A percentile compares a stretch with the other conserved stretches of the same genome.
Evolutionary conservation across 2,113 vertebrate species (phyloP).

Genomic region (Nipponia nippon): DNA sequence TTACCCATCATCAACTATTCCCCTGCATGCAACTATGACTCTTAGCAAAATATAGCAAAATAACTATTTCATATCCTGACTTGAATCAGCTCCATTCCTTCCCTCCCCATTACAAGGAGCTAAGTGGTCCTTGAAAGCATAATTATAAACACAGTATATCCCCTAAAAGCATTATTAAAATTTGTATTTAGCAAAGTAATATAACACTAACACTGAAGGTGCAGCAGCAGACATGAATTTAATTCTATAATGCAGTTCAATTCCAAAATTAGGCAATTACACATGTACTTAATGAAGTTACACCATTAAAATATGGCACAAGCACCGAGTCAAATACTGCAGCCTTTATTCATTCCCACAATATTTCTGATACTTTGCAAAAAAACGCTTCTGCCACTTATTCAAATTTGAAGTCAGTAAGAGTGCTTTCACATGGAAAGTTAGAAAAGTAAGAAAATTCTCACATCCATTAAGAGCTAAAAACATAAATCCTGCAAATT

Average conservation of each 20-base stretch:
- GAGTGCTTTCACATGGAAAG: background rate
- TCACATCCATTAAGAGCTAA: background rate
- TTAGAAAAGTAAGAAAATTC: background rate
- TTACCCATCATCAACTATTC: background rate
- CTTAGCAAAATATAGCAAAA: background rate
- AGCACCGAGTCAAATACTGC: background rate
- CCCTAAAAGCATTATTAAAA: background rate
- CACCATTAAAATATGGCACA: background rate
- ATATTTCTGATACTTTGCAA: background rate
- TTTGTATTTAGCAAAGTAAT: background rate
- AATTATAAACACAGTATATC: background rate
- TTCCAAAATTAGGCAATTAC: background rate
- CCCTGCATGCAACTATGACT: background rate
- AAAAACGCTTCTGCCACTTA: background rate
- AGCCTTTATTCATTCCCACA: background rate
- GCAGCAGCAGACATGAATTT: background rate
- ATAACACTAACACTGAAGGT: background rate
- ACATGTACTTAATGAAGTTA: background rate
- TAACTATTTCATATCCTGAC: background rate
- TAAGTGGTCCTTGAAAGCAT: background rate
- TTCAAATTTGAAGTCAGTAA: background rate
- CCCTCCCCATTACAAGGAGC: background rate
- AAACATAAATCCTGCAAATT: background rate
- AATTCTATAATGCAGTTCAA: background rate
- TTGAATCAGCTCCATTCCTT: background rate